These are phyloP conservation scores for Phymorhynchus buccinoides DNA, from an alignment of 1,140 invertebrate species.

Conservation along the genomic window DNA sequence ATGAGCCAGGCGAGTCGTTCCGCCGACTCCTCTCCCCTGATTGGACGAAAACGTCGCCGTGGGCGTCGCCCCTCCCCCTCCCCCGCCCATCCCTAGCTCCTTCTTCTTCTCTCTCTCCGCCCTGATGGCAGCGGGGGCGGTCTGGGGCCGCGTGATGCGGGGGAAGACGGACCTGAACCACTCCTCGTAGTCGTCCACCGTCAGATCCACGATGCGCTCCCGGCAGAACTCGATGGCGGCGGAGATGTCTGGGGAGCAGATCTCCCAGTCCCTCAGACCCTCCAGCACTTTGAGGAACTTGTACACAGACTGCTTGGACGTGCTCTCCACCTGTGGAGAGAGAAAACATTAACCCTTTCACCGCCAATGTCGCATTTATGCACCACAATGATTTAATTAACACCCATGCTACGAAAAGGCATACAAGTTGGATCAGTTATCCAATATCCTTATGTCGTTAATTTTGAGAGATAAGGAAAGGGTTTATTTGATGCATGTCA, in stretches of 20 bases:
- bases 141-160: slow-evolving; percentile 62
- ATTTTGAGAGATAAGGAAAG: too few species aligned
- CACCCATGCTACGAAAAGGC: too few species aligned
- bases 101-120: slow-evolving; percentile 32
- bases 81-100: too few species aligned
- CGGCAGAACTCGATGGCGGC: slow-evolving; percentile 73
- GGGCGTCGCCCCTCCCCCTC: too few species aligned
- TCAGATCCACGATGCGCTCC: slow-evolving; percentile 70
- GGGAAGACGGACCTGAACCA: slow-evolving; percentile 71
- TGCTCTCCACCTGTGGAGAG: slow-evolving; percentile 65
- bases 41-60: not conserved
- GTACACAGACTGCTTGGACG: slow-evolving; percentile 66
- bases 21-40: not conserved
- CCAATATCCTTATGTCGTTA: too few species aligned
- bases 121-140: slow-evolving; percentile 56
- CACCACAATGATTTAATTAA: too few species aligned
- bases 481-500: too few species aligned
- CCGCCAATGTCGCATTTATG: too few species aligned
- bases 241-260: slow-evolving; percentile 71
- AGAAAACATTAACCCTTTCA: slow-evolving; percentile 3
- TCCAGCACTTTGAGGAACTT: slow-evolving; percentile 70
- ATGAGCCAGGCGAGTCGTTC: not conserved
- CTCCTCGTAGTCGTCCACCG: slow-evolving; percentile 70
- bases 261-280: slow-evolving; percentile 69
- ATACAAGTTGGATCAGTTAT: too few species aligned